Evolutionary conservation across 2,113 vertebrate genomes (phyloP), one percentile per base, ranked within the genome.

Genomic region (Tragelaphus imberbis): DNA sequence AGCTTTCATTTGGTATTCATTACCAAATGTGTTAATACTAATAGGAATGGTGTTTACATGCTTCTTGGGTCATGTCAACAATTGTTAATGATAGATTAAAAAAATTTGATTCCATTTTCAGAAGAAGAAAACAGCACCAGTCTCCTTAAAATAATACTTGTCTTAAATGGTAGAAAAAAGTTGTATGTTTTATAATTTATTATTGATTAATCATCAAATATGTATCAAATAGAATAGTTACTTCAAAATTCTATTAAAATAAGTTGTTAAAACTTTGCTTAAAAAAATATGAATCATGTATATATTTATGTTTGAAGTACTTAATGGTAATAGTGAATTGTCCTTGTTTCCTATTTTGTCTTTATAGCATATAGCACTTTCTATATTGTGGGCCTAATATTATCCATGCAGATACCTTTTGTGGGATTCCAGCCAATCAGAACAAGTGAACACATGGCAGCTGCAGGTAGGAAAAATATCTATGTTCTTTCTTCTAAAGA

Each of bases 401-500:
- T 99, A 97, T 99, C 99, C 0, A 99, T 99, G 99, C 99, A 99
- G 98, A 99, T 99, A 98, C 99, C 99, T 47, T 99, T 99, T 90
- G 99, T 99, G 94, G 99, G 99, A 98, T 99, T 99, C 98, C 99
- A 99, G 97, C 99, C 99, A 97, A 99, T 99, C 98, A 99, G 99
- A 98, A 99, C 99, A 98, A 99, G 99, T 94, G 99, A 99, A 94
- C 99, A 99, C 98, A 99, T 99, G 99, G 99, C 99, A 95, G 99
- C 99, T 96, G 99, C 99, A 98, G 99, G 99, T 99, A 99, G 96
- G 97, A 94, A 97, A 93, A 7, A 59, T 51, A 28, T 36, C 84
- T 59, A 1, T 75, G 98, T 94, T 85, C 33, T 63, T 36, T 63
- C 51, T 87, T 96, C 4, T 68, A 30, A 87, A 90, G 71, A 79